Conservation (phyloP, 1,140 invertebrate genomes). For the Solenopsis fugax region DNA sequence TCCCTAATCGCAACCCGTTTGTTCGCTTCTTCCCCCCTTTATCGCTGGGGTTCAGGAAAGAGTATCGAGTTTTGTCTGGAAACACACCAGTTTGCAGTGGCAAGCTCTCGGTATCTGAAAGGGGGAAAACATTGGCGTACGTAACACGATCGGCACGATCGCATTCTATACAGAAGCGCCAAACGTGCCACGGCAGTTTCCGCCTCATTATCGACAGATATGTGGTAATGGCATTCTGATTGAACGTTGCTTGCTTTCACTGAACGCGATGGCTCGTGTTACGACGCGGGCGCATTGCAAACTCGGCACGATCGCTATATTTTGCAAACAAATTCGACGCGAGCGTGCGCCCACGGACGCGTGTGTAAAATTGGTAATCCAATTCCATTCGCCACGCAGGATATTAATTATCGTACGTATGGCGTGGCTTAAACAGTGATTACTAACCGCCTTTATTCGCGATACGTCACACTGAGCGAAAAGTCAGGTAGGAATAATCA, state of each 20-base stretch:
- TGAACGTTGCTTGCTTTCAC: conserved; percentile 60
- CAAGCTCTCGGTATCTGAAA: conserved; percentile 19
- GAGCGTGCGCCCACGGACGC: conserved; percentile 28
- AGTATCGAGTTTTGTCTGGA: not conserved
- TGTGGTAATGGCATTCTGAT: conserved; percentile 56
- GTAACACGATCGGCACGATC: conserved; percentile 39
- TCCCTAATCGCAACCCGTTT: conserved; percentile 1
- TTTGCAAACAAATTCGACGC: conserved; percentile 68
- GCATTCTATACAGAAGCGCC: conserved; percentile 43
- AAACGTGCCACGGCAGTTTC: conserved; percentile 49
- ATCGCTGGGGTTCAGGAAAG: not conserved
- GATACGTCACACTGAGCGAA: no score
- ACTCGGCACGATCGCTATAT: conserved; percentile 57
- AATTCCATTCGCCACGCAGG: conserved; percentile 42
- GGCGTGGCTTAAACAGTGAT: not conserved
- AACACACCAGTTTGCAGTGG: not conserved
- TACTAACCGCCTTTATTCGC: not conserved
- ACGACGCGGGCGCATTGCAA: conserved; percentile 26
- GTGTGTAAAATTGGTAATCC: conserved; percentile 63
- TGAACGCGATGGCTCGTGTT: conserved; percentile 60
- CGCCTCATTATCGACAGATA: conserved; percentile 59
- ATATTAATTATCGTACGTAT: conserved; percentile 43
- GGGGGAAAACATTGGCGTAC: conserved; percentile 11
- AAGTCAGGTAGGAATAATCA: no score
- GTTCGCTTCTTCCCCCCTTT: not conserved